phyloP scores from a whole-genome alignment of 1,140 invertebrate genomes.

The Bombyx mori region ASM3026992v2 NC_085111.1:11127501-11128000 shows the following conservation, averaged over 20 bases:
- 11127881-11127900: slow-evolving; percentile 13
- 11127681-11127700: not conserved
- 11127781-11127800: slow-evolving; percentile 23
- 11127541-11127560: too few relatives aligned
- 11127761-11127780: slow-evolving; percentile 25
- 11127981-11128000: slow-evolving; percentile 12
- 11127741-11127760: slow-evolving; percentile 17
- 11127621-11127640: too few relatives aligned
- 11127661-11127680: too few relatives aligned
- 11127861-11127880: slow-evolving; percentile 15
- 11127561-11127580: too few relatives aligned
- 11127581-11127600: too few relatives aligned
- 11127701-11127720: slow-evolving; percentile 4
- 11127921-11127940: slow-evolving; percentile 21
- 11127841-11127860: slow-evolving; percentile 20
- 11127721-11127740: slow-evolving; percentile 5
- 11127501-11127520: too few relatives aligned
- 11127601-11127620: too few relatives aligned
- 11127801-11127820: slow-evolving; percentile 23
- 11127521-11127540: too few relatives aligned
- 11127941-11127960: slow-evolving; percentile 17
- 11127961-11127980: slow-evolving; percentile 26
- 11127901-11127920: slow-evolving; percentile 12
- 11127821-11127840: slow-evolving; percentile 20
- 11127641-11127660: too few relatives aligned